Evolutionary conservation across 1,140 invertebrate genomes (phyloP).

Genomic region (Drosophila baimaii): DNA sequence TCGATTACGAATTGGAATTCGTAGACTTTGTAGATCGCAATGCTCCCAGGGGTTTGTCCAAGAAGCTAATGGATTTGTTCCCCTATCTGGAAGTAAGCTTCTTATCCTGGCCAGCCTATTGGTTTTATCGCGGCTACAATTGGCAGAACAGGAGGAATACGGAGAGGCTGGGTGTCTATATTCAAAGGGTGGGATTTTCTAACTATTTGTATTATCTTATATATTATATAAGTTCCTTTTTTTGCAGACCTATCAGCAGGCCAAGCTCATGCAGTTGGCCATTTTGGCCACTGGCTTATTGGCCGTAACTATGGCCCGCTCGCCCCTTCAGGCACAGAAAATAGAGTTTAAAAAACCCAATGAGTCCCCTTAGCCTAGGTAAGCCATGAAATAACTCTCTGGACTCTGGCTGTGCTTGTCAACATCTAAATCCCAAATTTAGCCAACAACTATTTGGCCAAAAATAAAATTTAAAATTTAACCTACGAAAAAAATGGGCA

Average conservation of each 20-base stretch:
- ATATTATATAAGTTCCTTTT: neutral
- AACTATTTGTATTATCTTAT: neutral
- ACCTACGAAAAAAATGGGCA: slow-evolving; percentile 4
- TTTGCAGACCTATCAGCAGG: slow-evolving; percentile 66
- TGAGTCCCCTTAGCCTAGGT: slow-evolving; percentile 4
- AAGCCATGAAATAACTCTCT: slow-evolving; percentile 12
- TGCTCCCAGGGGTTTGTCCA: slow-evolving; percentile 53
- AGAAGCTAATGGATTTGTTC: slow-evolving; percentile 50
- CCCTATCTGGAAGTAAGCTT: slow-evolving; percentile 63
- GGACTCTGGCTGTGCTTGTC: neutral
- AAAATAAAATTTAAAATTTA: neutral
- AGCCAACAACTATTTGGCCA: neutral
- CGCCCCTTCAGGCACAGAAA: slow-evolving; percentile 19
- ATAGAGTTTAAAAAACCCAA: neutral
- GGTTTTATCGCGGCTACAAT: slow-evolving; percentile 63
- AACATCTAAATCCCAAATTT: neutral
- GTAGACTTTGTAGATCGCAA: slow-evolving; percentile 61
- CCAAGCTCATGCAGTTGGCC: slow-evolving; percentile 66
- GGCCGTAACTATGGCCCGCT: slow-evolving; percentile 16
- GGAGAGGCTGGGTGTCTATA: slow-evolving; percentile 56
- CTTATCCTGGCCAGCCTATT: slow-evolving; percentile 68
- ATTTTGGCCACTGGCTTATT: slow-evolving; percentile 54
- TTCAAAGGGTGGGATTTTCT: slow-evolving; percentile 47
- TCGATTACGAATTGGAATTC: slow-evolving; percentile 53
- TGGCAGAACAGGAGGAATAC: slow-evolving; percentile 57